These are phyloP conservation scores for Kryphioiulus occultus DNA, from an alignment of 2,888 invertebrate genomes.

Conservation along the genomic window DNA sequence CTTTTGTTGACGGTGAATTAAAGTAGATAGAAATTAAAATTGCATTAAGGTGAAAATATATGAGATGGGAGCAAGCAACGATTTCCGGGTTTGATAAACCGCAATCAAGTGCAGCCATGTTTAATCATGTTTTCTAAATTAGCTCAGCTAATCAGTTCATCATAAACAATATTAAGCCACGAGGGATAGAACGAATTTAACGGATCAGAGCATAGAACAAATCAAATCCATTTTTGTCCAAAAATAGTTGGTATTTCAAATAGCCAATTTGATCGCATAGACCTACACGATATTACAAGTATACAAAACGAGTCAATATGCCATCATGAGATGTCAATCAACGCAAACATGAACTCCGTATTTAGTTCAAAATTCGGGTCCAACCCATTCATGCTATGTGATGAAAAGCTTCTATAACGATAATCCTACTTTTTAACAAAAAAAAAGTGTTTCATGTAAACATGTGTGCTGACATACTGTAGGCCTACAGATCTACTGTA, in stretches of 20 bases:
- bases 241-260: too few relatives aligned
- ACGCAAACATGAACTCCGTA: background rate
- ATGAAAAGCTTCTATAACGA: too few relatives aligned
- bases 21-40: too few relatives aligned
- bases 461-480: too few relatives aligned
- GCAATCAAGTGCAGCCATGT: background rate
- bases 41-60: too few relatives aligned
- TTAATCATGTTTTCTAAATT: background rate
- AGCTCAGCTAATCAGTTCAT: background rate
- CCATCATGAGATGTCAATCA: background rate
- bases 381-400: too few relatives aligned
- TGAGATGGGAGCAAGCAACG: too few relatives aligned
- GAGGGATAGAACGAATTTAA: background rate
- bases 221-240: background rate
- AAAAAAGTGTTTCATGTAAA: background rate
- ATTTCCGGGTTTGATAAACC: background rate
- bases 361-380: too few relatives aligned
- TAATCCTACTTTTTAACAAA: background rate
- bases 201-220: too few relatives aligned
- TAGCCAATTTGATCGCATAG: background rate
- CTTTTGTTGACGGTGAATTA: too few relatives aligned
- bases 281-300: background rate
- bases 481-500: too few relatives aligned
- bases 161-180: background rate
- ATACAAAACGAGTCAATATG: background rate